Percentiles rank a stretch among this genome's conserved stretches.
Evolutionary conservation across 2,113 vertebrate genomes (phyloP).

Genomic region (Dromaius novaehollandiae): DNA sequence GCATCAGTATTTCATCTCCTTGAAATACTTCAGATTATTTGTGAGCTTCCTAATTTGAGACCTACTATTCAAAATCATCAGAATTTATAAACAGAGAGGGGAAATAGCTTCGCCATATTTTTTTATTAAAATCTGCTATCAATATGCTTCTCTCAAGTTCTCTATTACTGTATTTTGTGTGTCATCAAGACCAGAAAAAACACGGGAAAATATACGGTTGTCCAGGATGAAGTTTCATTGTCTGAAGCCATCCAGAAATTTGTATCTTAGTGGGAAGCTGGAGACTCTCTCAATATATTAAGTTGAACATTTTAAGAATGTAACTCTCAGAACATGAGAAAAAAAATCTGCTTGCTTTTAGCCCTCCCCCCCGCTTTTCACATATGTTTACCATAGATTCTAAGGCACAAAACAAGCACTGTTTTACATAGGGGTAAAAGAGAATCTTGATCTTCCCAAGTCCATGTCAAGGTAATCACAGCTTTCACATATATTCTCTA

Average conservation of each 20-base stretch:
- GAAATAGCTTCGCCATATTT: background rate
- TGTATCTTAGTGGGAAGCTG: background rate
- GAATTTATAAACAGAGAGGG: background rate
- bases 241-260: background rate
- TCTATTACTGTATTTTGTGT: background rate
- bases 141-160: background rate
- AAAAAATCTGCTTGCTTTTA: background rate
- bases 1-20: background rate
- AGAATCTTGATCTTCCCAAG: background rate
- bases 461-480: background rate
- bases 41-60: background rate
- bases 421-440: background rate
- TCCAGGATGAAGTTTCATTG: background rate
- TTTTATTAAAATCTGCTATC: background rate
- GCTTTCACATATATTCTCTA: background rate
- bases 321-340: background rate
- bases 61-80: slow-evolving; percentile 6
- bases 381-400: background rate
- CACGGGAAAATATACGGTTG: background rate
- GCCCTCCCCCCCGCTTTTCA: background rate
- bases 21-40: background rate
- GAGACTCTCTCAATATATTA: background rate
- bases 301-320: background rate
- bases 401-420: background rate
- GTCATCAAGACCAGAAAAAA: background rate